Conservation (phyloP, 1,140 invertebrate genomes). For the Drosophila sturtevanti region DNA sequence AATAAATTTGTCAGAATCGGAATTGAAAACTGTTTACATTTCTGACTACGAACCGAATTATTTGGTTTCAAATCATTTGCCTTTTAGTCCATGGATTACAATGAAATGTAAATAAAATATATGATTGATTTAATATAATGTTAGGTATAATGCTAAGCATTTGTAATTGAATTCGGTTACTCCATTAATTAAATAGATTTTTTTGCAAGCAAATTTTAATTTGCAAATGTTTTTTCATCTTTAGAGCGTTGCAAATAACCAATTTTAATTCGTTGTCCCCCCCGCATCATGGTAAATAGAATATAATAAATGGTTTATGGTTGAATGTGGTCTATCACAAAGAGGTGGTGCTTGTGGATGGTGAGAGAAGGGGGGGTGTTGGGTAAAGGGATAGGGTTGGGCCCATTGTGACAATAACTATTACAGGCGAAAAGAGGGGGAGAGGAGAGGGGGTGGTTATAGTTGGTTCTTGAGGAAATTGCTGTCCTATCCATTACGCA, state of each 20-base stretch:
- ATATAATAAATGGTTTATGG: not conserved
- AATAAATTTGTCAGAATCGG: too few species aligned
- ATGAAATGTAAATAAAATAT: too few species aligned
- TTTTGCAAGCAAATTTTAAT: not conserved
- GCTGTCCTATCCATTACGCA: constrained; percentile 48
- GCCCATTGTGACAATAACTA: not conserved
- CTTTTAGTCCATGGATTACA: too few species aligned
- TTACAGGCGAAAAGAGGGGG: not conserved
- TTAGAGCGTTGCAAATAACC: not conserved
- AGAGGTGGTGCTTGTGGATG: too few species aligned
- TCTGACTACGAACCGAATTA: too few species aligned
- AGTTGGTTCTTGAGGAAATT: not conserved
- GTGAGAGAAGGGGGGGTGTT: not conserved
- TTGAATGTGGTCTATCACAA: not conserved
- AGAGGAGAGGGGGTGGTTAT: not conserved
- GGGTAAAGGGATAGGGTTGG: not conserved
- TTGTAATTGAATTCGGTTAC: too few species aligned
- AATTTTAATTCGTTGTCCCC: not conserved
- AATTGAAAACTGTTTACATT: too few species aligned
- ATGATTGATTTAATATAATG: too few species aligned
- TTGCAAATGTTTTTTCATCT: not conserved
- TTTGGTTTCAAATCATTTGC: too few species aligned
- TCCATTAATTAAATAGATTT: too few species aligned
- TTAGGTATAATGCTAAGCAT: too few species aligned
- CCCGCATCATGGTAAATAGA: not conserved